phyloP scores from a whole-genome alignment of 2,888 invertebrate species.

The Phyto melanocephala region DNA sequence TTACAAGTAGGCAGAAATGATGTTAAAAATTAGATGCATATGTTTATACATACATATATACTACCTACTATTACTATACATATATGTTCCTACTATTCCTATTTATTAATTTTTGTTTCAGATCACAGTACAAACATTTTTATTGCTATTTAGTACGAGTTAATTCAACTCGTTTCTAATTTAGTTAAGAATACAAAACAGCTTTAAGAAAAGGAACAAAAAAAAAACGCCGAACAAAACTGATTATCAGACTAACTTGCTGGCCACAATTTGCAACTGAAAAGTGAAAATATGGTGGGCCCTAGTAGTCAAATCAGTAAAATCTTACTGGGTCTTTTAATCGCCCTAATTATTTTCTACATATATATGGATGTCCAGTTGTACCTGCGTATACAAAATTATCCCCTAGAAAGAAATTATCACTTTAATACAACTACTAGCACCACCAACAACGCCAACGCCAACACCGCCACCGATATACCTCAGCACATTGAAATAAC shows the following conservation, averaged over 20 bases:
- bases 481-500: constrained; percentile 65
- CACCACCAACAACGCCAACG: constrained; percentile 5
- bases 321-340: constrained; percentile 82
- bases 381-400: constrained; percentile 85
- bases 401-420: constrained; percentile 81
- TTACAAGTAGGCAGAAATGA: constrained; percentile 4
- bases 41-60: background rate
- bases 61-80: background rate
- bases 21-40: constrained; percentile 1
- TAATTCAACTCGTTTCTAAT: background rate
- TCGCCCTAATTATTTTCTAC: constrained; percentile 83
- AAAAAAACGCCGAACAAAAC: background rate
- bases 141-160: constrained; percentile 20
- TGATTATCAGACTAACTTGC: background rate
- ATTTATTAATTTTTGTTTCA: constrained; percentile 41
- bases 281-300: constrained; percentile 82
- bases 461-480: constrained; percentile 59
- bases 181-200: background rate
- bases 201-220: background rate
- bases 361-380: constrained; percentile 86
- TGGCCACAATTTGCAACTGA: background rate
- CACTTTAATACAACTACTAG: constrained; percentile 71
- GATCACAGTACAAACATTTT: constrained; percentile 36
- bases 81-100: constrained; percentile 1
- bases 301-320: constrained; percentile 87